phyloP scores from a whole-genome alignment of 1,140 invertebrate species.

The Alviniconcha marisindica region DNA sequence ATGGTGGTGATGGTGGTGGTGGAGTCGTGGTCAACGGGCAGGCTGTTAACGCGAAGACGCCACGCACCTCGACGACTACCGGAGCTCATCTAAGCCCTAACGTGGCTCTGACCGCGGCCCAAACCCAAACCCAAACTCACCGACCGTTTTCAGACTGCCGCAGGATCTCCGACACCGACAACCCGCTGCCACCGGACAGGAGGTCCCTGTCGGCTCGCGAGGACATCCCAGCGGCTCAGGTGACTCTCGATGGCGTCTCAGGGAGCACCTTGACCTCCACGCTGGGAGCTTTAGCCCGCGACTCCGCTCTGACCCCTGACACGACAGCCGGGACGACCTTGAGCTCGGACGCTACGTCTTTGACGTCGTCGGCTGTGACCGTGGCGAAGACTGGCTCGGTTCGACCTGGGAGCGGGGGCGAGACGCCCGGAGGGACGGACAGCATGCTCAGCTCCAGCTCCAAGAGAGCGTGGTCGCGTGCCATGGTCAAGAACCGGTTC shows the following conservation, averaged over 20 bases:
- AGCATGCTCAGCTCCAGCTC: neutral
- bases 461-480: neutral
- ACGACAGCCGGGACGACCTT: neutral
- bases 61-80: neutral
- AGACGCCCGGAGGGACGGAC: neutral
- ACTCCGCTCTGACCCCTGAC: too few relatives aligned
- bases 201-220: neutral
- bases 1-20: too few relatives aligned
- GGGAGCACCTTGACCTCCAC: neutral
- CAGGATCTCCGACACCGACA: neutral
- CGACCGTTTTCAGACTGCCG: neutral
- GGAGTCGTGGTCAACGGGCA: too few relatives aligned
- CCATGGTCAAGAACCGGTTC: neutral
- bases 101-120: neutral
- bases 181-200: neutral
- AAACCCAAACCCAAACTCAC: neutral
- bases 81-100: neutral
- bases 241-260: neutral
- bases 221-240: neutral
- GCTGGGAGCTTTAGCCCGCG: too few relatives aligned
- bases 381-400: neutral
- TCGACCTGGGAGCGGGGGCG: neutral
- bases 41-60: too few relatives aligned
- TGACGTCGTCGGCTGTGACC: neutral
- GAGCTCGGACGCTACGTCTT: conserved; percentile 13